Base-by-base conservation (phyloP, 2,888 invertebrate genomes). In the Acanthosoma haemorrhoidale region DNA sequence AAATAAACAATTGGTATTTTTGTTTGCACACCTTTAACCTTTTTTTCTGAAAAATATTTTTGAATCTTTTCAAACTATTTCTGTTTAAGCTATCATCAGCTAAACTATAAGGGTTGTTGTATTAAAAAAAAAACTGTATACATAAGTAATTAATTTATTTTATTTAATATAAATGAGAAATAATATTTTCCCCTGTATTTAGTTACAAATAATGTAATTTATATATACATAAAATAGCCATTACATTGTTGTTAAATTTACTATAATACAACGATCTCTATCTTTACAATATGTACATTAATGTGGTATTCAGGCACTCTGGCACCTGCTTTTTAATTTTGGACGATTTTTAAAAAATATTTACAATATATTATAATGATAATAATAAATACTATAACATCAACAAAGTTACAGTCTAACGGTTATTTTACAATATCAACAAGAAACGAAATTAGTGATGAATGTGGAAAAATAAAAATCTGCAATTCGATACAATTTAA, bases 321-420 rank as follows among this genome's bases (percentile, higher is more conserved):
- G 36, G 64, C 41, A 64, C 64, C 64, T 64, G 64, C 15, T 64
- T 64, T 64, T 51, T 11, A n/a, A 25, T 25, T 51, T 32, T 72
- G 72, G 68, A 63, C 68, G 39, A 69, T 38, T 34, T 34, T 71
- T 31, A 66, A 58, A 39, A 57, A 25, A 70, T 70, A 68, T 68
- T 59, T 68, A 70, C 67, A 70, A 59, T 70, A 60, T 64, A 67
- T 60, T 60, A 66, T 69, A 70, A 70, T 64, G 59, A 70, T 61
- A 68, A 70, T 70, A 72, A 72, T 71, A 72, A 72, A 71, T 71
- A 72, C 68, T 73, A 73, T 73, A 73, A 71, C 73, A 71, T 73
- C 69, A 73, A 73, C 73, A 73, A 73, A 70, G 51, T 67, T 73
- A 73, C 73, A 73, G 73, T 73, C 73, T 73, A 73, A 73, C 73